These are phyloP conservation scores for Heliconius ismenius DNA, from an alignment of 2,888 invertebrate species.

Conservation along the genomic window DNA sequence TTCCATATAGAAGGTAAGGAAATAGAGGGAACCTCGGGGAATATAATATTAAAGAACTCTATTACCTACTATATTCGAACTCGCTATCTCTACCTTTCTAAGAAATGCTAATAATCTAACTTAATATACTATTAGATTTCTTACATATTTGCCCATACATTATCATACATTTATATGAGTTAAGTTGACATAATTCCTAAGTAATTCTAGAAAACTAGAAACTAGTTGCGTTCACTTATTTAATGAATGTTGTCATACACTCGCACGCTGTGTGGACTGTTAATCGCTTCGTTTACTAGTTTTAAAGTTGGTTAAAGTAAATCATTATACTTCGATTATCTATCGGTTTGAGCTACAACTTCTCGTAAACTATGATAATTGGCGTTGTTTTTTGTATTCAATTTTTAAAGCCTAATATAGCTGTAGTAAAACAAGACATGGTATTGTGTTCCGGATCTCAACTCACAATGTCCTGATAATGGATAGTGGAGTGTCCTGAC, in stretches of 20 bases:
- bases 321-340: background rate
- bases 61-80: background rate
- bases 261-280: conserved; percentile 53
- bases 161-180: background rate
- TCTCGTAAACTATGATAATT: background rate
- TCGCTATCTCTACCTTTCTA: background rate
- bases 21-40: background rate
- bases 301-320: conserved; percentile 14
- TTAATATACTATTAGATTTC: background rate
- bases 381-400: too few relatives aligned
- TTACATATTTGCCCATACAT: background rate
- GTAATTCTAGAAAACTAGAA: conserved; percentile 16
- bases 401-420: too few relatives aligned
- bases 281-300: conserved; percentile 63
- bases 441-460: background rate
- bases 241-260: conserved; percentile 29
- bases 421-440: background rate
- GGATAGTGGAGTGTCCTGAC: background rate
- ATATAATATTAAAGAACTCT: background rate
- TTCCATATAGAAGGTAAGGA: background rate
- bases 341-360: background rate
- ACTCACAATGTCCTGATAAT: background rate
- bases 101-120: background rate
- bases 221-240: conserved; percentile 13
- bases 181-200: conserved; percentile 22